These are phyloP conservation scores for Drosophila busckii DNA, from an alignment of 1,140 invertebrate species.

Conservation along the genomic window DNA sequence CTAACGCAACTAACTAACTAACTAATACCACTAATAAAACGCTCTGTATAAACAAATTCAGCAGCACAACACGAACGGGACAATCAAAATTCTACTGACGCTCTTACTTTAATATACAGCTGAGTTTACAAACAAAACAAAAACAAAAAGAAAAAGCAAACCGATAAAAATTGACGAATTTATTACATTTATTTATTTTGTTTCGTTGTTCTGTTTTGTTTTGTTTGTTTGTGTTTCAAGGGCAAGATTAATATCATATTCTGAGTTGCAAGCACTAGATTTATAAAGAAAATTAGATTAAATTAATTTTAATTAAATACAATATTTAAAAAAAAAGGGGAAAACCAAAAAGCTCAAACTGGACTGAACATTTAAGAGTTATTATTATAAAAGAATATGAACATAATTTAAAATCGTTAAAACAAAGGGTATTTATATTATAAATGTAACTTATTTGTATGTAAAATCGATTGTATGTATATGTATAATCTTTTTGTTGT, in stretches of 20 bases:
- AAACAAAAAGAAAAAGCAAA: too few species aligned
- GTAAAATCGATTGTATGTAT: slow-evolving; percentile 57
- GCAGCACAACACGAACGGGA: slow-evolving; percentile 64
- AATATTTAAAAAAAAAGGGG: slow-evolving; percentile 48
- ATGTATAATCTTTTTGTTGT: slow-evolving; percentile 21
- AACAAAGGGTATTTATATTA: slow-evolving; percentile 46
- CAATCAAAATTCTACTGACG: slow-evolving; percentile 72
- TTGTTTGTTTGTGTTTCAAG: slow-evolving; percentile 7
- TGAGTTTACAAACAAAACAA: slow-evolving; percentile 18
- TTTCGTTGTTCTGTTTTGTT: neutral
- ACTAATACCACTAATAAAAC: slow-evolving; percentile 27
- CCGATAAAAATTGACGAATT: too few species aligned
- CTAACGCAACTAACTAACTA: slow-evolving; percentile 16
- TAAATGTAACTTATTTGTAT: slow-evolving; percentile 40
- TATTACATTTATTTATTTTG: slow-evolving; percentile 19
- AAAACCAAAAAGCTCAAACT: slow-evolving; percentile 75
- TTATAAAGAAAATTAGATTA: slow-evolving; percentile 59
- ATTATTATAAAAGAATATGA: slow-evolving; percentile 65
- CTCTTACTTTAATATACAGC: slow-evolving; percentile 38
- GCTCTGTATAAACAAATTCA: slow-evolving; percentile 49
- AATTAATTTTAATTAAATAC: slow-evolving; percentile 69
- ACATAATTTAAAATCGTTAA: slow-evolving; percentile 33
- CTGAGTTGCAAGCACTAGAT: slow-evolving; percentile 51
- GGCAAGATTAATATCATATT: slow-evolving; percentile 28
- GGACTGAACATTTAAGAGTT: slow-evolving; percentile 75